Evolutionary conservation across 1,140 invertebrate species (phyloP).

Genomic region (Alviniconcha marisindica): DNA sequence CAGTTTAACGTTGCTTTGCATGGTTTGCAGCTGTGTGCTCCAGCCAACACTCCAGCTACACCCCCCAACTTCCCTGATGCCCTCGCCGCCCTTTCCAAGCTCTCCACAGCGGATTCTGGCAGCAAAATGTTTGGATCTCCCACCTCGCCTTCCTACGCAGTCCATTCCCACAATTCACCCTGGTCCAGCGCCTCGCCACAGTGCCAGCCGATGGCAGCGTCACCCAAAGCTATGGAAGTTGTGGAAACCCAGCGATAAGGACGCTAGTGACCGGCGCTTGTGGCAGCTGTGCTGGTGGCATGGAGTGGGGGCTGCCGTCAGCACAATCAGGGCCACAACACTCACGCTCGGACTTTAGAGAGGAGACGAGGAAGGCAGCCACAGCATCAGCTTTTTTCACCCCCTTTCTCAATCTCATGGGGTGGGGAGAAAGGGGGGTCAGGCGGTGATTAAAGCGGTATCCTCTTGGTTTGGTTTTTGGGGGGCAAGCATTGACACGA

Average conservation of each 20-base stretch:
- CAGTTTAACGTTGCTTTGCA: too few species aligned
- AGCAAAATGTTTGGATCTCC: constrained; percentile 60
- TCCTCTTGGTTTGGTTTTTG: background rate
- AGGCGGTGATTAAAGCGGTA: too few species aligned
- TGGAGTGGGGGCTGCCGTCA: background rate
- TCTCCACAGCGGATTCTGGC: constrained; percentile 69
- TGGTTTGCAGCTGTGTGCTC: too few species aligned
- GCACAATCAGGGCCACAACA: background rate
- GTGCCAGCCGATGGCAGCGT: constrained; percentile 63
- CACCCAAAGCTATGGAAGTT: constrained; percentile 70
- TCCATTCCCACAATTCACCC: constrained; percentile 64
- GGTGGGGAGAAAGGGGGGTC: too few species aligned
- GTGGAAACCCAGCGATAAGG: constrained; percentile 44
- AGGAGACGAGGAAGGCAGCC: constrained; percentile 24
- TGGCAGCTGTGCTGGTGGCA: background rate
- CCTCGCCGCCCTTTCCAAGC: constrained; percentile 69
- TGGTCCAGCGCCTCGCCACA: constrained; percentile 58
- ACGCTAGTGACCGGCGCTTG: constrained; percentile 1
- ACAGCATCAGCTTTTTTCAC: background rate
- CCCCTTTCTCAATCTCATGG: background rate
- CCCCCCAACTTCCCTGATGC: constrained; percentile 73
- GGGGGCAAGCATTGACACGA: background rate
- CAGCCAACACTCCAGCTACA: constrained; percentile 73
- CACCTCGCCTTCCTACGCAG: constrained; percentile 61
- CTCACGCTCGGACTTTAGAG: background rate